These are phyloP conservation scores for Pseudotriccus pelzelni DNA, from an alignment of 2,797 vertebrate species.

Conservation along the genomic window DNA sequence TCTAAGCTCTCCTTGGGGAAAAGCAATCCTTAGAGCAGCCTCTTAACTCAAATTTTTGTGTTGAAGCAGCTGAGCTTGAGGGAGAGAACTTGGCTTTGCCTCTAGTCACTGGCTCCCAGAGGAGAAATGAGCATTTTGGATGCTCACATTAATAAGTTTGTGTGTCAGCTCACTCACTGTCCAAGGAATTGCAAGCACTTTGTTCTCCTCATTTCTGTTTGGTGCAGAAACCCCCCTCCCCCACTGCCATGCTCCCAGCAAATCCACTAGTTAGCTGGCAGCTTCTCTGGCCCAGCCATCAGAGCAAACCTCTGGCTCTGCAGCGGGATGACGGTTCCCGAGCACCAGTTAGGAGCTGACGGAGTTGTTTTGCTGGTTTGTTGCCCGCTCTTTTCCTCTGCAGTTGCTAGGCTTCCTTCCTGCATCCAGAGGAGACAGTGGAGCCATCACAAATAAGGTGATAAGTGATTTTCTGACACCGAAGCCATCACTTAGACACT, in stretches of 20 bases:
- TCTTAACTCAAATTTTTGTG: constrained; percentile 38
- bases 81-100: constrained; percentile 14
- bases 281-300: not conserved
- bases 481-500: not conserved
- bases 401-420: constrained; percentile 15
- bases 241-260: not conserved
- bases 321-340: not conserved
- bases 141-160: constrained; percentile 7
- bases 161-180: not conserved
- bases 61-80: constrained; percentile 42
- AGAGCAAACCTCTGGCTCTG: not conserved
- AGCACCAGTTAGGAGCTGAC: not conserved
- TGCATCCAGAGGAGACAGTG: not conserved
- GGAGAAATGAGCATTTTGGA: constrained; percentile 14
- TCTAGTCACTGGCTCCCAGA: not conserved
- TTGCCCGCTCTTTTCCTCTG: not conserved
- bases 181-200: constrained; percentile 6
- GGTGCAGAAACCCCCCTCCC: not conserved
- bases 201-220: not conserved
- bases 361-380: not conserved
- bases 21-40: constrained; percentile 30
- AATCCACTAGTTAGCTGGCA: not conserved
- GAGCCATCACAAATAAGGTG: not conserved
- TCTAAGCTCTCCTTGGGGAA: constrained; percentile 69
- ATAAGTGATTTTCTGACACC: not conserved